These are phyloP conservation scores for Vimba vimba DNA, from an alignment of 2,113 vertebrate species.

Conservation along the genomic window DNA sequence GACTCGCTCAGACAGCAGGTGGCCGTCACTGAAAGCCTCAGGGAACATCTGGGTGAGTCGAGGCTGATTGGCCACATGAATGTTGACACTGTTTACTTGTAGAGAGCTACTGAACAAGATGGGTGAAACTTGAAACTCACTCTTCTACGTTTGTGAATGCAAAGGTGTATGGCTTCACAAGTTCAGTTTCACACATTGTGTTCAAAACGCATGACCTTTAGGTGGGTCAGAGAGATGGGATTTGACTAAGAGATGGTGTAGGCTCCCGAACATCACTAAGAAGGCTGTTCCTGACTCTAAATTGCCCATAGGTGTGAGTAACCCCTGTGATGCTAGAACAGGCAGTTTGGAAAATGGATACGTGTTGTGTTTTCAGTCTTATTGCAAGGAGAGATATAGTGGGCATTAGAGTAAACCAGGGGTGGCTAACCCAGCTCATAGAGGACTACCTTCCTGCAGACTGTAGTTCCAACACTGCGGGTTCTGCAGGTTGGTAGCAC, in stretches of 20 bases:
- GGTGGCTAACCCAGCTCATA: background rate
- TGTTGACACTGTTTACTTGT: background rate
- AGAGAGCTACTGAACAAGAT: background rate
- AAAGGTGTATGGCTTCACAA: background rate
- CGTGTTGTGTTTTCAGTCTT: background rate
- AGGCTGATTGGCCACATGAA: background rate
- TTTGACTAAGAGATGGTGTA: background rate
- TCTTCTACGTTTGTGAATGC: background rate
- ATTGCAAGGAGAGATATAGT: background rate
- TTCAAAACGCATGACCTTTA: background rate
- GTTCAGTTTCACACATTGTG: background rate
- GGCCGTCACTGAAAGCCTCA: slow-evolving; percentile 59
- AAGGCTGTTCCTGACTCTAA: background rate
- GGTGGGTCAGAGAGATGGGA: background rate
- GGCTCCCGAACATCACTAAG: background rate
- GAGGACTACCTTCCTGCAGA: background rate
- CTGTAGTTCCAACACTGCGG: background rate
- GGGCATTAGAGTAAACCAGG: background rate
- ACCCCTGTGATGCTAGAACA: background rate
- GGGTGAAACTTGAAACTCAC: background rate
- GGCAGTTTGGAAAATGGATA: background rate
- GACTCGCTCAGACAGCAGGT: slow-evolving; percentile 64
- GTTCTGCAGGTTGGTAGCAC: background rate
- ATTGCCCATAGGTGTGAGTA: background rate
- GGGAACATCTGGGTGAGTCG: slow-evolving; percentile 60